Evolutionary conservation across 2,797 vertebrate genomes (phyloP).

Genomic region (Acrossocheilus wenchowensis): DNA sequence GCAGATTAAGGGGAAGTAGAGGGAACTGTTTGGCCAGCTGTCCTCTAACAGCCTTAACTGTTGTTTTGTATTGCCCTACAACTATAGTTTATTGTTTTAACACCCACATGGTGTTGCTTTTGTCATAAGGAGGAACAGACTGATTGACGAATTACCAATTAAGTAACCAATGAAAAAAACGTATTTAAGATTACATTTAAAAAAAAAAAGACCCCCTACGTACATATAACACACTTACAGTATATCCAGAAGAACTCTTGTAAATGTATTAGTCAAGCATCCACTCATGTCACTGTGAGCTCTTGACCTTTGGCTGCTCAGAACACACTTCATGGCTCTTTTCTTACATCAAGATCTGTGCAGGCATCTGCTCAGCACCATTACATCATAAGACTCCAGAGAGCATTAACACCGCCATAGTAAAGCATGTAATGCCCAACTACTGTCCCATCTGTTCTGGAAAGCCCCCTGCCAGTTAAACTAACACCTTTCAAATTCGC

Average conservation of each 20-base stretch:
- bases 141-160: background rate
- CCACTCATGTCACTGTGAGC: background rate
- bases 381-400: conserved; percentile 29
- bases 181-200: background rate
- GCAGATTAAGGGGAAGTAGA: background rate
- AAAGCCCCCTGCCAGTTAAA: conserved; percentile 49
- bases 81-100: conserved; percentile 44
- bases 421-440: conserved; percentile 34
- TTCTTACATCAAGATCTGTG: conserved; percentile 38
- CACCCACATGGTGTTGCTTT: background rate
- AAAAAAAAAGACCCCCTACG: background rate
- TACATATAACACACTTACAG: background rate
- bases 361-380: conserved; percentile 50
- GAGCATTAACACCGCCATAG: conserved; percentile 45
- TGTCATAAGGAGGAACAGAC: background rate
- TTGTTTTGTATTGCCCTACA: conserved; percentile 15
- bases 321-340: conserved; percentile 31
- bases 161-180: background rate
- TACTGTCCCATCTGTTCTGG: conserved; percentile 54
- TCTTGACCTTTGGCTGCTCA: conserved; percentile 35
- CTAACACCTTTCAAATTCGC: conserved; percentile 40
- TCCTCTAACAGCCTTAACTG: conserved; percentile 33
- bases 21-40: conserved; percentile 32
- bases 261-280: conserved; percentile 13
- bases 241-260: conserved; percentile 7